Conservation (phyloP, 2,113 vertebrate species). For the Gymnorhina tibicen region DNA sequence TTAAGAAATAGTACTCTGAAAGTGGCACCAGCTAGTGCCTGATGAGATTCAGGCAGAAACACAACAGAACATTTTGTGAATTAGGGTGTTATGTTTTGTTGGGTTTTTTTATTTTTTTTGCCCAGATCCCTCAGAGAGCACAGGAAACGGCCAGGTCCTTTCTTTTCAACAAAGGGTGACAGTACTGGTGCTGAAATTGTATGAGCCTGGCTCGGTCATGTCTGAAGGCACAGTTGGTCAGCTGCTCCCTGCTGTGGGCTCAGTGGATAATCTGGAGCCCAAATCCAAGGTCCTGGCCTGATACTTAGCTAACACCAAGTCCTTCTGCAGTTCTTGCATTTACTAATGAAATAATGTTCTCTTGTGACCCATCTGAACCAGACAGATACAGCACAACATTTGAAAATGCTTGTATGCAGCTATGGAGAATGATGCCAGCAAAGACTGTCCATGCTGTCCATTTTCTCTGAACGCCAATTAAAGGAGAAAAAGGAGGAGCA, state of each 20-base stretch:
- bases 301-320: not conserved
- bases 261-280: not conserved
- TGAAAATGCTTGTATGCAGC: not conserved
- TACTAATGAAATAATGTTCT: not conserved
- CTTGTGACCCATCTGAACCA: not conserved
- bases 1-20: conserved; percentile 50
- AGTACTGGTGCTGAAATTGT: not conserved
- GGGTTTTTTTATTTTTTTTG: not conserved
- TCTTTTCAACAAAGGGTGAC: not conserved
- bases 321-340: not conserved
- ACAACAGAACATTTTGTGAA: not conserved
- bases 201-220: not conserved
- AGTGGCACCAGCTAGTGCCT: conserved; percentile 3
- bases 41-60: conserved; percentile 16
- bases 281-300: not conserved
- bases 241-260: not conserved
- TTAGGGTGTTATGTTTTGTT: not conserved
- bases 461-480: not conserved
- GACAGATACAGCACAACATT: not conserved
- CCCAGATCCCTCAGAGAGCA: not conserved
- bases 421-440: not conserved
- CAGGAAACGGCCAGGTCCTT: not conserved
- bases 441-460: not conserved
- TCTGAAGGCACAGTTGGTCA: not conserved
- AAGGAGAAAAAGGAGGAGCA: not conserved